Base-by-base conservation (phyloP, 2,113 vertebrate species). In the Malurus alboscapulatus region DNA sequence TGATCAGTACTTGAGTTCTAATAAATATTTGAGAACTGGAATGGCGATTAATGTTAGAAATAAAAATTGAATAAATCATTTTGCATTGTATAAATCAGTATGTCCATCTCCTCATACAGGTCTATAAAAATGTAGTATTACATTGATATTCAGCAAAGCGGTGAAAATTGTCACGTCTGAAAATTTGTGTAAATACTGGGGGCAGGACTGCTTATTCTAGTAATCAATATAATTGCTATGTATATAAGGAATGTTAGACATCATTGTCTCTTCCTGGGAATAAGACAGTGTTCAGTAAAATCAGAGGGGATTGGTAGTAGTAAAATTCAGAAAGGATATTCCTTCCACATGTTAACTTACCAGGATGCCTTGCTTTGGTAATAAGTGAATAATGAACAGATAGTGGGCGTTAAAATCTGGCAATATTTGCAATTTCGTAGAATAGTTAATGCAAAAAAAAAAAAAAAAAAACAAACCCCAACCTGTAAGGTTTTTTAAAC, bases 201-300 rank as follows among this genome's bases (percentile, higher is more conserved):
- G 69, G 25, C n/a, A 40, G 24, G 38, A 57, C 36, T 75, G 13
- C 30, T 87, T 91, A 22, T 65, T 91, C 15, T 65, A 36, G 48
- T 58, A 47, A 73, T n/a, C 26, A 65, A 0, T 54, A 0, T 8
- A 48, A 65, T 16, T 81, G 45, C 57, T 79, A 8, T 34, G 22
- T 76, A 2, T 38, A 4, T 84, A 63, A 62, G 65, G 24, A 69
- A 27, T 62, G 30, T 30, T 54, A 50, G 42, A 21, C 14, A 18
- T 38, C 12, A 11, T 59, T 68, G 17, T 47, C 29, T 38, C 8
- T 62, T 73, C 9, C 14, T 62, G 42, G 51, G 55, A 77, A 18
- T 13, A 76, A 45, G 38, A 73, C 32, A 5, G 14, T 63, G 48
- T 61, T 83, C 38, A 29, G 50, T 88, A 83, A 92, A 76, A 54